Base-by-base conservation (phyloP, 2,888 invertebrate species). In the Trachelus iudaicus region DNA sequence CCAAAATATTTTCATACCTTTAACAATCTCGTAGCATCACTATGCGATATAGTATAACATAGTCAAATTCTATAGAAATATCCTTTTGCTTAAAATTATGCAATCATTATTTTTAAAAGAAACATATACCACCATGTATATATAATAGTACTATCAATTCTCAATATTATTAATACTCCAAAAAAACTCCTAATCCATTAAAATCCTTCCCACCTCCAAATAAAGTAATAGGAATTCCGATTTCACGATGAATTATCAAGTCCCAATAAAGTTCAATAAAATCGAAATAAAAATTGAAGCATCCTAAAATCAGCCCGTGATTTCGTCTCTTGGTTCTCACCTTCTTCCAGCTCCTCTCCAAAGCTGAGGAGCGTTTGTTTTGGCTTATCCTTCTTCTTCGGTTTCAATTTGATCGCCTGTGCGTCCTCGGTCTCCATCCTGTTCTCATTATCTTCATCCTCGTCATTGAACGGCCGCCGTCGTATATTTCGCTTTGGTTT, bases 401-500 rank as follows among this genome's bases (percentile, higher is more conserved):
- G 93, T 83, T 93, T 94, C 75, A 92, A 92, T 81, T 92, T 92
- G 85, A 92, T 92, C 34, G 92, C 92, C 78, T 87, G 89, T 73
- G 87, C 84, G 78, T 91, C 90, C 78, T 92, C 90, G 69, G 93
- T 92, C 80, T 92, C 92, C 83, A 92, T 91, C 81, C 94, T 94
- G 74, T 95, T 95, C 75, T 95, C 95, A 84, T 91, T 90, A 85
- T 95, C 95, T 83, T 95, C 94, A 80, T 94, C 94, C 79, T 93
- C 92, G 88, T 95, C 94, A 79, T 93, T 94, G 92, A 96, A 96
- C 79, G 95, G 94, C 78, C 96, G 94, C 82, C 96, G 93, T 88
- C 96, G 96, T 85, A 97, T 96, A 90, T 95, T 95, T 89, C 97
- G 95, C 89, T 95, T 96, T 0, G 98, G 97, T 92, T 98, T 98